These are phyloP conservation scores for Baryphthengus martii DNA, from an alignment of 2,113 vertebrate species.

Conservation along the genomic window DNA sequence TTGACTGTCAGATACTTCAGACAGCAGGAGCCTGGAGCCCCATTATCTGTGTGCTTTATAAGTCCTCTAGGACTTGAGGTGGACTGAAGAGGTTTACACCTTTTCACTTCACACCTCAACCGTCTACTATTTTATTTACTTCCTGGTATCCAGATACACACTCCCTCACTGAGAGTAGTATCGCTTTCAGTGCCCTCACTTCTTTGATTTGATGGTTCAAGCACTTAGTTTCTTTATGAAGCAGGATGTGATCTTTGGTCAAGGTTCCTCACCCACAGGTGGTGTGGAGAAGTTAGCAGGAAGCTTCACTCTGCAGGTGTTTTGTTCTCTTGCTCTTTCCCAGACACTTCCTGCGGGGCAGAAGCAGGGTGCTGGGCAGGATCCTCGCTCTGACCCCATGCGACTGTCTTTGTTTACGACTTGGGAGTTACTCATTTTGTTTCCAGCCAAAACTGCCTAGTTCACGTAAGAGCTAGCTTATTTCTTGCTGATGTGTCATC, in stretches of 20 bases:
- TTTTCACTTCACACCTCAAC: neutral
- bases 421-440: neutral
- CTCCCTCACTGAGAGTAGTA: neutral
- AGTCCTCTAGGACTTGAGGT: neutral
- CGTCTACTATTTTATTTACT: neutral
- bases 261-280: neutral
- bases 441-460: neutral
- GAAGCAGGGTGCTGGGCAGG: neutral
- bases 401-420: neutral
- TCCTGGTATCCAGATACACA: neutral
- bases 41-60: neutral
- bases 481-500: neutral
- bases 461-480: neutral
- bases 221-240: fast-evolving
- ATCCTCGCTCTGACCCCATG: neutral
- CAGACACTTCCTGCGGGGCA: neutral
- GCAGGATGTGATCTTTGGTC: neutral
- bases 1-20: neutral
- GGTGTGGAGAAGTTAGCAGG: neutral
- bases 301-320: neutral
- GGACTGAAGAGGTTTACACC: neutral
- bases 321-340: neutral
- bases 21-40: neutral
- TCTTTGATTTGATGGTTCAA: neutral
- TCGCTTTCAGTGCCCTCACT: neutral